Conservation (phyloP, 2,888 invertebrate species). For the Druceiella hillmani region DNA sequence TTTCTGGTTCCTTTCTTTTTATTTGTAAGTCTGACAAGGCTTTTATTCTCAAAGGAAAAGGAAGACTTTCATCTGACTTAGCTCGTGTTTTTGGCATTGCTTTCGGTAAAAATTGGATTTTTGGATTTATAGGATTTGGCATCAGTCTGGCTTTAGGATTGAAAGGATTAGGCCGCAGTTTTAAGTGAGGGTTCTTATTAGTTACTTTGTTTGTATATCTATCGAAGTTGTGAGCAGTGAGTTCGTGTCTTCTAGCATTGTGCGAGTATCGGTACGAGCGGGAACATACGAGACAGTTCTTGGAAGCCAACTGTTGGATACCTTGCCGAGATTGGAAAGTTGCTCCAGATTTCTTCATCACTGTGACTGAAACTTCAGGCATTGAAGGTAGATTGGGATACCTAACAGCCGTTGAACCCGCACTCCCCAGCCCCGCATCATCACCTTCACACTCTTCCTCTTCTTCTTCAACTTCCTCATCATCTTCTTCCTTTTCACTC, state of each 20-base stretch:
- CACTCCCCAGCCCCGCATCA: slow-evolving; percentile 25
- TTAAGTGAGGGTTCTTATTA: slow-evolving; percentile 35
- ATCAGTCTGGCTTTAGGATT: slow-evolving; percentile 47
- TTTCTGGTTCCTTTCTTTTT: slow-evolving; percentile 48
- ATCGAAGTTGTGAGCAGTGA: slow-evolving; percentile 45
- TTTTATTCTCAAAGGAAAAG: slow-evolving; percentile 47
- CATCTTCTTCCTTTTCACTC: slow-evolving; percentile 40
- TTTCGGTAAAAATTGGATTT: slow-evolving; percentile 40
- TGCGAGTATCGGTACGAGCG: slow-evolving; percentile 49
- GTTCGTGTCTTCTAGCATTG: slow-evolving; percentile 47
- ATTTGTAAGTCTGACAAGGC: slow-evolving; percentile 50
- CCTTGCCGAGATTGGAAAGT: slow-evolving; percentile 43
- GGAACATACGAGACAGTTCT: slow-evolving; percentile 47
- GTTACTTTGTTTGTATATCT: slow-evolving; percentile 46
- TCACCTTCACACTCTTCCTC: slow-evolving; percentile 30
- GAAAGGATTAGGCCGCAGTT: slow-evolving; percentile 46
- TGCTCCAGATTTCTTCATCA: slow-evolving; percentile 45
- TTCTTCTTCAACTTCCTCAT: slow-evolving; percentile 35
- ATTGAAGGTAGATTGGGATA: slow-evolving; percentile 30
- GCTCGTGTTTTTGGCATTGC: slow-evolving; percentile 28
- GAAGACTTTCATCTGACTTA: slow-evolving; percentile 34
- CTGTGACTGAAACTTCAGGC: slow-evolving; percentile 47
- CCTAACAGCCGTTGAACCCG: slow-evolving; percentile 18
- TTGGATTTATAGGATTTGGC: slow-evolving; percentile 48
- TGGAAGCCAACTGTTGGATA: slow-evolving; percentile 47